Base-by-base conservation (phyloP, 2,888 invertebrate genomes). In the Theodoxus fluviatilis region DNA sequence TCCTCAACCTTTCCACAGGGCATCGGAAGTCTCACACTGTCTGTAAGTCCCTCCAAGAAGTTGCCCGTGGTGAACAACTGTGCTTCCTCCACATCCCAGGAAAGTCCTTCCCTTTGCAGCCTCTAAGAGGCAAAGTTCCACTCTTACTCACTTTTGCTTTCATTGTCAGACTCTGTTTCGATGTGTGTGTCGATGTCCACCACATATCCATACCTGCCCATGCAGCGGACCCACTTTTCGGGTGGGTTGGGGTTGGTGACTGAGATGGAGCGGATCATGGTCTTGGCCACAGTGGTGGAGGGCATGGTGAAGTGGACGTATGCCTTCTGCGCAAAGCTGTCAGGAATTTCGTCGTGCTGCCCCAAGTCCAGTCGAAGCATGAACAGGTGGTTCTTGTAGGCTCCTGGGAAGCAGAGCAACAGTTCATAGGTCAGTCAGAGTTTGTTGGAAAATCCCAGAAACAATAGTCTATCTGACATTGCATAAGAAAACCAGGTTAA, bases 281-380 rank as follows among this genome's bases (percentile, higher is more conserved):
- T 95, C 88, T 98, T 98, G 72, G 95, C 95, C 67, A 91, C 90
- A 86, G 96, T 96, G 47, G 83, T 84, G 64, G 85, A 84, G 43
- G 99, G 98, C 98, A 99, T 99, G 64, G 96, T 98, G 89, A 98
- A 99, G 89, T 98, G 97, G 40, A 98, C 96, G 86, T 91, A 92
- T 79, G 94, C 94, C 88, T 91, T 93, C 78, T 93, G 93, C 74
- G 96, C 93, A 86, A 98, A 91, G 87, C 94, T 92, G 76, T 95
- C 96, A 35, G 99, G 99, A 85, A 98, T 92, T 89, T 97, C 94
- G 89, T 99, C 99, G 89, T 95, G 99, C 64, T 96, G 95, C 31
- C 97, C 98, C 77, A 99, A 91, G 74, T 95, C 95, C 91, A 99
- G 92, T 74, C 94, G 92, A 84, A 96, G 95, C 75, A 94, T 94